Evolutionary conservation across 2,888 invertebrate species (phyloP), one percentile per base, ranked within the genome.

Genomic region (Busseola fusca): DNA sequence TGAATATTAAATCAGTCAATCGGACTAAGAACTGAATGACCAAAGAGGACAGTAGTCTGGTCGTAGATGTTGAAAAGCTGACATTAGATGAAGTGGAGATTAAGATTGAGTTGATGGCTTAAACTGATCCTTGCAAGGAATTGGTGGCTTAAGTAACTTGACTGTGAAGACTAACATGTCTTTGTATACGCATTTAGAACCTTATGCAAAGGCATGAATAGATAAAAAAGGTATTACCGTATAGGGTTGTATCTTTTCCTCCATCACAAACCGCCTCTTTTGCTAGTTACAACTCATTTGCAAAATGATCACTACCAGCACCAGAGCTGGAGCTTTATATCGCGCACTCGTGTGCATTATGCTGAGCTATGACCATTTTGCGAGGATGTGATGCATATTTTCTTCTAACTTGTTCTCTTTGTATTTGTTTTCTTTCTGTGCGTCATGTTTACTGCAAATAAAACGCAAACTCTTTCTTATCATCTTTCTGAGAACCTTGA

Each of bases 1-100:
- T 64, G 58, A 65, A 80, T 60, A 69, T 48, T 27, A 57, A 65
- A 74, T 48, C 34, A 48, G 7, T 27, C 58, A 73, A 79, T 54
- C 14, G 2, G 18, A 57, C 62, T 62, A 64, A 56, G 12, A 12
- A 60, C 34, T 21, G 1, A 37, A 25, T 21, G 66, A 50, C 40
- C n/a, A 65, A 52, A 52, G 37, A 45, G 10, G 56, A 57, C 4
- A 30, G 10, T 14, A 57, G 18, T 52, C 14, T 34, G 3, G 42
- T 30, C 3, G 30, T 40, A 34, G n/a, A 25, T 42, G 34, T 45
- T 54, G 34, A 50, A 73, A 48, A 54, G 6, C 12, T 66, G 34
- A 14, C 58, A 42, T 73, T 65, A 66, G 42, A 66, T 62, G 27
- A 52, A 76, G 40, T 52, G 48, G 25, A 34, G 57, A 48, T 54